Conservation (phyloP, 2,888 invertebrate species). For the Gnatocerus cornutus region DNA sequence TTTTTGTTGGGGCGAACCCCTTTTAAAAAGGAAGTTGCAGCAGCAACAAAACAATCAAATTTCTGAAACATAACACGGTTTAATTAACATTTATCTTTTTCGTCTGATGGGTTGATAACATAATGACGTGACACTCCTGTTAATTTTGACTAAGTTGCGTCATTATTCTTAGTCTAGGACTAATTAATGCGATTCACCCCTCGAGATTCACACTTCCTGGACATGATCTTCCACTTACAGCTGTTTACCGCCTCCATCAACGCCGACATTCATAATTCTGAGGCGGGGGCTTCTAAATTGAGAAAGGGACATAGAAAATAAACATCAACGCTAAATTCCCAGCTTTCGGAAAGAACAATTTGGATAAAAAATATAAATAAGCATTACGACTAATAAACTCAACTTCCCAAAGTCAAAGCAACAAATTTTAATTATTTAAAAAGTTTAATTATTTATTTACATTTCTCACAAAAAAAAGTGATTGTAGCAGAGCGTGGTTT, state of each 20-base stretch:
- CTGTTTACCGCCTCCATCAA: slow-evolving; percentile 13
- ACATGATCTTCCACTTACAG: slow-evolving; percentile 24
- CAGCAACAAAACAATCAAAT: background rate
- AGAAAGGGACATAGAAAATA: too few species aligned
- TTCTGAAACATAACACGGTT: background rate
- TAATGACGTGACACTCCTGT: background rate
- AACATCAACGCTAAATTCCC: too few species aligned
- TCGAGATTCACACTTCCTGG: slow-evolving; percentile 25
- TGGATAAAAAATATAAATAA: too few species aligned
- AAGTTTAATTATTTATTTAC: too few species aligned
- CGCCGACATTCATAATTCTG: slow-evolving; percentile 6
- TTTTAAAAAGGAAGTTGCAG: background rate
- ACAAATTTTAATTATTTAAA: too few species aligned
- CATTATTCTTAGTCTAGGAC: background rate
- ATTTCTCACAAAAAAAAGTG: too few species aligned
- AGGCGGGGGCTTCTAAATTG: background rate
- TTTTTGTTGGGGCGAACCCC: background rate
- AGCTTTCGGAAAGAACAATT: too few species aligned
- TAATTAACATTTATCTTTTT: background rate
- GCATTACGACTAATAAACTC: too few species aligned
- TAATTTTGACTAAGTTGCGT: slow-evolving; percentile 2
- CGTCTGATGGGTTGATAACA: background rate
- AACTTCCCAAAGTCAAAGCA: too few species aligned
- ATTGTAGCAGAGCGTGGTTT: slow-evolving; percentile 90
- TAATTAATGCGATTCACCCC: slow-evolving; percentile 17